Conservation (phyloP, 2,888 invertebrate species). For the Athalia rosae region DNA sequence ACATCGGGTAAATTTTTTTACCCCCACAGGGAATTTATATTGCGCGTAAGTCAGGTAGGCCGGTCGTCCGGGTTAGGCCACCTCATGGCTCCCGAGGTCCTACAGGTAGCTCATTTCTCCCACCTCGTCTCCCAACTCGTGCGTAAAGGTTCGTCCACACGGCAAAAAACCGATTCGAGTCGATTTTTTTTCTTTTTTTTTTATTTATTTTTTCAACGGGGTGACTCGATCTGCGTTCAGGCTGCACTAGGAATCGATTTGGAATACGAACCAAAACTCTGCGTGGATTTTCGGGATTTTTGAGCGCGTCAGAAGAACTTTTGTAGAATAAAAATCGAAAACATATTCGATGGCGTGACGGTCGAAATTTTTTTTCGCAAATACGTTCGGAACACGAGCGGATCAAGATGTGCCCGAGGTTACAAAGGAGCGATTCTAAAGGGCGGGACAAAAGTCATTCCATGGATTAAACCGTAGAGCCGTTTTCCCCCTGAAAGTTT, state of each 20-base stretch:
- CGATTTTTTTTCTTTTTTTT: no score
- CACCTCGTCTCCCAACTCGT: constrained; percentile 31
- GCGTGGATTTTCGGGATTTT: no score
- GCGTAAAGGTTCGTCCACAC: constrained; percentile 32
- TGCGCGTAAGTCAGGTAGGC: constrained; percentile 38
- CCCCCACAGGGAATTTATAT: neutral
- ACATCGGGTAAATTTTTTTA: neutral
- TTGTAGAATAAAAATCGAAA: no score
- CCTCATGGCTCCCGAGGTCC: constrained; percentile 9
- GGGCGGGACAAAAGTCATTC: constrained; percentile 30
- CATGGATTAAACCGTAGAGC: constrained; percentile 38
- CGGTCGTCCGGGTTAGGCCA: constrained; percentile 10
- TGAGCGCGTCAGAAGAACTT: no score
- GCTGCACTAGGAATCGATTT: no score
- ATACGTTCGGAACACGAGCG: no score
- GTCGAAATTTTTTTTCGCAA: no score
- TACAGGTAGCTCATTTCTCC: constrained; percentile 36
- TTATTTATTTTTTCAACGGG: neutral
- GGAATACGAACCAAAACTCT: no score
- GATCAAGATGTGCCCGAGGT: no score
- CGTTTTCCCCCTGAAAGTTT: neutral
- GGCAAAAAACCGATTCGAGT: neutral
- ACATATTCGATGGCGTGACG: no score
- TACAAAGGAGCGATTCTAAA: no score
- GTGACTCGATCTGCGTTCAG: no score